Percentiles rank a stretch among this genome's conserved stretches.
Evolutionary conservation across 1,140 invertebrate genomes (phyloP).

Genomic region (Brevipalpus yothersi): DNA sequence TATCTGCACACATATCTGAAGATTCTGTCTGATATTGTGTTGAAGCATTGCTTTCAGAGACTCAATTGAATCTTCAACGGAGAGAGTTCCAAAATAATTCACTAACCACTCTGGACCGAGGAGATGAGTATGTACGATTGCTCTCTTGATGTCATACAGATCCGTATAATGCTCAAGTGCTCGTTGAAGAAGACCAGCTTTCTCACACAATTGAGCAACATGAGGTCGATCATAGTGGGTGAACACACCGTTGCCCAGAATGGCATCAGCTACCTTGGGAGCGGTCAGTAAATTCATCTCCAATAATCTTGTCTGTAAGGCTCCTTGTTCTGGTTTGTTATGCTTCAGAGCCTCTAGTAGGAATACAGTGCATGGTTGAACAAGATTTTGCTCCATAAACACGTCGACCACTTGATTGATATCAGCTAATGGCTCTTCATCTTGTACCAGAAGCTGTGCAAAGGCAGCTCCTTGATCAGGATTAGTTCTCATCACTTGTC

Average conservation of each 20-base stretch:
- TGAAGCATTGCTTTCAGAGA: conserved; percentile 95
- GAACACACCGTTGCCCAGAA: conserved; percentile 97
- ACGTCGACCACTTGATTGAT: conserved; percentile 96
- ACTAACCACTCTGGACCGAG: conserved; percentile 86
- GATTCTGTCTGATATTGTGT: conserved; percentile 89
- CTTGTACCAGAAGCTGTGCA: conserved; percentile 84
- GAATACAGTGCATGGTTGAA: conserved; percentile 96
- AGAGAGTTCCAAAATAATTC: conserved; percentile 92
- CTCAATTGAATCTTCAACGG: conserved; percentile 94
- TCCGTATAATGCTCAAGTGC: conserved; percentile 43
- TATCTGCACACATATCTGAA: conserved; percentile 91
- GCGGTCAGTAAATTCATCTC: conserved; percentile 99
- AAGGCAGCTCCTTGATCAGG: conserved; percentile 57
- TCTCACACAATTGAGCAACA: conserved; percentile 95
- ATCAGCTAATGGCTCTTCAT: conserved; percentile 90
- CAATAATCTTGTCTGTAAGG: conserved; percentile 78
- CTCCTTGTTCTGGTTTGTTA: conserved; percentile 79
- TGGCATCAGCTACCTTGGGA: conserved; percentile 94
- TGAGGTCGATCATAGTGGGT: conserved; percentile 94
- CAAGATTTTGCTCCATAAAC: conserved; percentile 97
- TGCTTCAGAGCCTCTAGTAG: conserved; percentile 94
- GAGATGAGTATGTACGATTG: conserved; percentile 75
- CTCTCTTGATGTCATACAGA: conserved; percentile 94
- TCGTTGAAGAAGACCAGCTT: conserved; percentile 83
- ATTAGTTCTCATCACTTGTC: conserved; percentile 91